These are phyloP conservation scores for Lepidochitona cinerea DNA, from an alignment of 2,888 invertebrate genomes.

Conservation along the genomic window DNA sequence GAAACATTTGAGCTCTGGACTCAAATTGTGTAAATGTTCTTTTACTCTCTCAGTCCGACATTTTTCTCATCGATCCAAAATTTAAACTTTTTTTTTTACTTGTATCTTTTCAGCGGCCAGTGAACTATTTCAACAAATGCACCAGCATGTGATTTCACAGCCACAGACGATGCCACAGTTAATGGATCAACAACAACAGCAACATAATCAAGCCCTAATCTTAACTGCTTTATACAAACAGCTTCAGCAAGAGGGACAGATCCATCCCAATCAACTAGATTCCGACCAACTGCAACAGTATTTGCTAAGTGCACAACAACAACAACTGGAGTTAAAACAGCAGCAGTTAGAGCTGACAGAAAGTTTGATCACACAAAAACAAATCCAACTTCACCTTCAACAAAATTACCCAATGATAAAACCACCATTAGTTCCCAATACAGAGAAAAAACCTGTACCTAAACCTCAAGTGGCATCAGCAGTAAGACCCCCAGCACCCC, in stretches of 20 bases:
- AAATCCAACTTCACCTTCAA: slow-evolving; percentile 71
- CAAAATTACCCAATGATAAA: slow-evolving; percentile 43
- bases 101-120: background rate
- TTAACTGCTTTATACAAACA: slow-evolving; percentile 4
- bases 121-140: slow-evolving; percentile 23
- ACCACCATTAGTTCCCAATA: background rate
- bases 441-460: background rate
- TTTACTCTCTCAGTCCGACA: no score
- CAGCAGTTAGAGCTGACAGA: slow-evolving; percentile 12
- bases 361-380: slow-evolving; percentile 37
- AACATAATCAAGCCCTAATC: background rate
- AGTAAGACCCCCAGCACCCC: background rate
- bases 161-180: slow-evolving; percentile 25
- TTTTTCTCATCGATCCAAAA: no score
- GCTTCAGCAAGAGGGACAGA: slow-evolving; percentile 53
- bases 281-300: slow-evolving; percentile 50
- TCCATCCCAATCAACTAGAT: slow-evolving; percentile 56
- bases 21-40: no score
- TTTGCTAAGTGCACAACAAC: slow-evolving; percentile 12
- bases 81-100: no score
- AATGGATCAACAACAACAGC: slow-evolving; percentile 48
- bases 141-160: slow-evolving; percentile 19
- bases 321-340: slow-evolving; percentile 28
- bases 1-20: no score
- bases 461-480: background rate